Evolutionary conservation across 2,113 vertebrate species (phyloP).

Genomic region (Megaceryle maxima): DNA sequence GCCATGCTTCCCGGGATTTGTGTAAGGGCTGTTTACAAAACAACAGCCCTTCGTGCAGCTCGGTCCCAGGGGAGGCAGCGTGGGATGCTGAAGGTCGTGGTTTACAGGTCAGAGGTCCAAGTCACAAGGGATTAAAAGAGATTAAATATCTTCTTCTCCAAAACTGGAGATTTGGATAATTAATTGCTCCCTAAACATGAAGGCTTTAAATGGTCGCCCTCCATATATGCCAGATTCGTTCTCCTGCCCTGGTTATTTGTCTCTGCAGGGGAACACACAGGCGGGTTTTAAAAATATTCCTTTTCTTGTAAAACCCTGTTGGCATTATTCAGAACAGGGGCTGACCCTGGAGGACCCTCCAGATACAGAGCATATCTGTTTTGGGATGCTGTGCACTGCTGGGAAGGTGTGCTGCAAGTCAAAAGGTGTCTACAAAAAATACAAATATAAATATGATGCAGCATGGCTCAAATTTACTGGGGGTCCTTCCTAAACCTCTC

Average conservation of each 20-base stretch:
- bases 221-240: neutral
- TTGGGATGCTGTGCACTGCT: neutral
- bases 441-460: rapidly evolving
- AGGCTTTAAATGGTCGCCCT: neutral
- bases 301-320: neutral
- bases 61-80: constrained; percentile 9
- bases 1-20: neutral
- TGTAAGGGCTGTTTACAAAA: neutral
- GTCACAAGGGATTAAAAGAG: constrained; percentile 51
- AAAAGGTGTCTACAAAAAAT: neutral
- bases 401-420: neutral
- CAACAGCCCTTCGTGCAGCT: neutral
- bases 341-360: neutral
- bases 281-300: neutral
- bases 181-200: constrained; percentile 67
- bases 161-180: constrained; percentile 68
- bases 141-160: constrained; percentile 72
- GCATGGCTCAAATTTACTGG: neutral
- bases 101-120: constrained; percentile 50
- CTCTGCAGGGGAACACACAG: neutral
- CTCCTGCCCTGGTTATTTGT: neutral
- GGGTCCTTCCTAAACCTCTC: neutral
- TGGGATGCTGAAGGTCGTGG: constrained; percentile 45
- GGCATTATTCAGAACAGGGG: neutral
- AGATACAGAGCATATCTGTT: neutral